Evolutionary conservation across 2,797 vertebrate genomes (phyloP).

Genomic region (Diglossa cyanea): DNA sequence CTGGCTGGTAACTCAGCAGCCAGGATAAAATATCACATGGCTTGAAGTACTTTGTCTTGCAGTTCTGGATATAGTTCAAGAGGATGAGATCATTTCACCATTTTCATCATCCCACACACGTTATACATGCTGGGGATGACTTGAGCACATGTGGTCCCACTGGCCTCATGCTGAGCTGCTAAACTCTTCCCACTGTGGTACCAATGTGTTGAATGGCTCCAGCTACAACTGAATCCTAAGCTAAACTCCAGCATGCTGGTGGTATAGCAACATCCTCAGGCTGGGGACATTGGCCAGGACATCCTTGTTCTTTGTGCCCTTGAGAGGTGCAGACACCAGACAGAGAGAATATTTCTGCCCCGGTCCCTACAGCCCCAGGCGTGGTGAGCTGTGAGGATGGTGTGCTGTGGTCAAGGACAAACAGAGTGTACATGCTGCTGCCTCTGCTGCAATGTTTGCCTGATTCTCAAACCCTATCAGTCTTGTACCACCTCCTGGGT

Average conservation of each 20-base stretch:
- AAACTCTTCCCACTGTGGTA: neutral
- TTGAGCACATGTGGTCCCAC: neutral
- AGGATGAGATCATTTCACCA: neutral
- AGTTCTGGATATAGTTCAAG: neutral
- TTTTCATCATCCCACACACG: neutral
- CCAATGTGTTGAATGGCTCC: neutral
- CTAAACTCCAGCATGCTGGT: neutral
- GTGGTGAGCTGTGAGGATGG: neutral
- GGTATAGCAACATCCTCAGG: neutral
- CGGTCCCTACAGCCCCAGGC: neutral
- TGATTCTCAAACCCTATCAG: neutral
- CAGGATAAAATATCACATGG: neutral
- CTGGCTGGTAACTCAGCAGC: neutral
- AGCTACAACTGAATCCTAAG: neutral
- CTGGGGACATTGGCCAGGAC: neutral
- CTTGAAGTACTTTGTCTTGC: neutral
- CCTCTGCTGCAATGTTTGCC: rapidly evolving
- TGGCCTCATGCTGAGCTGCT: neutral
- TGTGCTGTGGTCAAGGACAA: neutral
- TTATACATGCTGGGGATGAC: neutral
- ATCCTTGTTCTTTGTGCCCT: neutral
- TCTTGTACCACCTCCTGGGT: neutral
- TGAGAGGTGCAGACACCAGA: neutral
- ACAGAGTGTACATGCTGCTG: rapidly evolving
- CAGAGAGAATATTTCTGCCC: neutral